Percentiles rank a stretch among this genome's conserved stretches.
phyloP scores from a whole-genome alignment of 1,140 invertebrate genomes.

The Micrasema longulum region DNA sequence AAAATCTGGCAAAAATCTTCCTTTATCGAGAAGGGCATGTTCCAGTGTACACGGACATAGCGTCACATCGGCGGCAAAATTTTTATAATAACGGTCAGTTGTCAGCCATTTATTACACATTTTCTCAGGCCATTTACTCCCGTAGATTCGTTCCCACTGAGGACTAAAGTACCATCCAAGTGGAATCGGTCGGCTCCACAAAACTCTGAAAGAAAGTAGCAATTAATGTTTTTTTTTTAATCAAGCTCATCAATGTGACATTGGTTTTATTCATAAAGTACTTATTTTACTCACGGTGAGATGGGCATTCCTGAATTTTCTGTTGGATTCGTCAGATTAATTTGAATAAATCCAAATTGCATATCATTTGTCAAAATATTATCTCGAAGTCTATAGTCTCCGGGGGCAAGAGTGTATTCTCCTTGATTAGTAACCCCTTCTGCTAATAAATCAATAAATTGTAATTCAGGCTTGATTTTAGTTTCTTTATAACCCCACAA shows the following conservation, averaged over 20 bases:
- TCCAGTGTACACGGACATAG: slow-evolving; percentile 93
- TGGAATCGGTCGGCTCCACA: slow-evolving; percentile 93
- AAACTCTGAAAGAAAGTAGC: slow-evolving; percentile 69
- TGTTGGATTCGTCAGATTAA: slow-evolving; percentile 87
- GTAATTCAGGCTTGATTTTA: slow-evolving; percentile 79
- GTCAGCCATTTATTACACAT: slow-evolving; percentile 91
- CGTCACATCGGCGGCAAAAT: slow-evolving; percentile 87
- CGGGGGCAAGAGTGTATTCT: slow-evolving; percentile 75
- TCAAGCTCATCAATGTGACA: neutral
- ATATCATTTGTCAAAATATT: slow-evolving; percentile 78
- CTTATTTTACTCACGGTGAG: slow-evolving; percentile 79
- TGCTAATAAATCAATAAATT: slow-evolving; percentile 74
- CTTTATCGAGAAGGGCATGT: slow-evolving; percentile 92
- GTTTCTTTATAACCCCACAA: slow-evolving; percentile 89
- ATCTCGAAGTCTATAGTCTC: slow-evolving; percentile 75
- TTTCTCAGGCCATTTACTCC: slow-evolving; percentile 81
- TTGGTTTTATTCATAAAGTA: neutral
- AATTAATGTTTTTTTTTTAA: neutral
- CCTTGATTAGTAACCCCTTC: slow-evolving; percentile 74
- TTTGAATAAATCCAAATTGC: slow-evolving; percentile 90
- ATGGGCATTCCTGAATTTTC: slow-evolving; percentile 74
- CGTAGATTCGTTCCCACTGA: slow-evolving; percentile 86
- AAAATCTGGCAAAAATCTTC: slow-evolving; percentile 90
- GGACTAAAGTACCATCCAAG: slow-evolving; percentile 91
- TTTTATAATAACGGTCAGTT: slow-evolving; percentile 87